phyloP scores from a whole-genome alignment of 2,888 invertebrate species.

The Nipponacmea schrenckii region DNA sequence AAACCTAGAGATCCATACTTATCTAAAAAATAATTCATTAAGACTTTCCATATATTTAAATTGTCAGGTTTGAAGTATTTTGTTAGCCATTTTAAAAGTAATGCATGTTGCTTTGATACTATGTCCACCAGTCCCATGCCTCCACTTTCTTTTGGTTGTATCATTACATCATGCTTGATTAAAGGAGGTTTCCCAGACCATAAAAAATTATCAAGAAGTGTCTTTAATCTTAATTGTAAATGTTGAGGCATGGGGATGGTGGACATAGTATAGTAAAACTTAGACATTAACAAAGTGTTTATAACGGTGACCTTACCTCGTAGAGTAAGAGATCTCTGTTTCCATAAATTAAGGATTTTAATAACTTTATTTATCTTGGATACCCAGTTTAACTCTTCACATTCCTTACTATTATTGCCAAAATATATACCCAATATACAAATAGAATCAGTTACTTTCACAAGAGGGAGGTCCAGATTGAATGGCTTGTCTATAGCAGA shows the following conservation, averaged over 20 bases:
- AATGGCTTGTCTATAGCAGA: background rate
- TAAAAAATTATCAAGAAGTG: background rate
- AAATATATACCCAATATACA: background rate
- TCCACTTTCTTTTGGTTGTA: background rate
- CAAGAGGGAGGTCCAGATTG: background rate
- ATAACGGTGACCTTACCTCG: background rate
- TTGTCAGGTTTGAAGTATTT: background rate
- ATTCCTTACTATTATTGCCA: background rate
- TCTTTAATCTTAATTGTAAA: background rate
- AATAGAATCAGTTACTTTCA: background rate
- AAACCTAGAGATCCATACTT: background rate
- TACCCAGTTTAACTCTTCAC: background rate
- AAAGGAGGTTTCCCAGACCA: background rate
- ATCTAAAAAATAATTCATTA: background rate
- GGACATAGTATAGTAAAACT: background rate
- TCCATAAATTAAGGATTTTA: background rate
- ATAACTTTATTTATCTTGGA: background rate
- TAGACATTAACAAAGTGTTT: background rate
- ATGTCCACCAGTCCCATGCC: background rate
- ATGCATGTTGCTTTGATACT: background rate
- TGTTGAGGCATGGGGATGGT: background rate
- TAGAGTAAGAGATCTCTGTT: background rate
- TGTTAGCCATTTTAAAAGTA: background rate
- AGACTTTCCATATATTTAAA: background rate
- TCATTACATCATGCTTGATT: background rate